Base-by-base conservation (phyloP, 2,113 vertebrate genomes). In the Chascanopsetta lugubris region DNA sequence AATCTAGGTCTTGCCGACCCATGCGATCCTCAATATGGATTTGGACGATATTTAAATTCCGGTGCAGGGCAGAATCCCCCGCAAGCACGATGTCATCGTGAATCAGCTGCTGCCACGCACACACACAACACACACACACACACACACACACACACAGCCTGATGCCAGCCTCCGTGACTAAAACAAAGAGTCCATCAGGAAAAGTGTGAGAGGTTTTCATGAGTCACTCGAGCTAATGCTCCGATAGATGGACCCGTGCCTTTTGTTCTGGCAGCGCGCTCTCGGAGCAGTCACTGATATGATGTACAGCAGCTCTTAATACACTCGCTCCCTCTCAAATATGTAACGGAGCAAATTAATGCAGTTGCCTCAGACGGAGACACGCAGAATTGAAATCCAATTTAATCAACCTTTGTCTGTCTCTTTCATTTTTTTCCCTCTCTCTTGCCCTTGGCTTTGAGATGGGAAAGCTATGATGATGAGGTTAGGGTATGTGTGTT, bases 351-450 rank as follows among this genome's bases (percentile, higher is more conserved):
- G 75, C 85, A 82, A 87, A 88, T 89, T 80, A 89, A 89, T 88
- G 77, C 80, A 79, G 81, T 84, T 8, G 76, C 76, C 73, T 83
- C 74, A 75, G 78, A 86, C 64, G 22, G 69, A 83, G 84, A 87
- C 85, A 76, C 61, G 72, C 80, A 83, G 84, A 89, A 88, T 88
- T 89, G 83, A 88, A 88, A 88, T 80, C 67, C 87, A 90, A 89
- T 88, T 87, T 84, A 88, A 91, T 89, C 85, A 90, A 87, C 86
- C 83, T 89, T 86, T 89, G 87, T 86, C 86, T 75, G 64, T 80
- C 75, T 50, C 60, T 58, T 72, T 82, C 80, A 86, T 89, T 85
- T 85, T 66, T 87, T 72, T 61, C 71, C 34, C 63, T 30, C 61
- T 50, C 51, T 15, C 26, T 58, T 29, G 29, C 30, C 30, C 30